Evolutionary conservation across 1,140 invertebrate genomes (phyloP), one percentile per base, ranked within the genome.

Genomic region (Trichonephila inaurata): DNA sequence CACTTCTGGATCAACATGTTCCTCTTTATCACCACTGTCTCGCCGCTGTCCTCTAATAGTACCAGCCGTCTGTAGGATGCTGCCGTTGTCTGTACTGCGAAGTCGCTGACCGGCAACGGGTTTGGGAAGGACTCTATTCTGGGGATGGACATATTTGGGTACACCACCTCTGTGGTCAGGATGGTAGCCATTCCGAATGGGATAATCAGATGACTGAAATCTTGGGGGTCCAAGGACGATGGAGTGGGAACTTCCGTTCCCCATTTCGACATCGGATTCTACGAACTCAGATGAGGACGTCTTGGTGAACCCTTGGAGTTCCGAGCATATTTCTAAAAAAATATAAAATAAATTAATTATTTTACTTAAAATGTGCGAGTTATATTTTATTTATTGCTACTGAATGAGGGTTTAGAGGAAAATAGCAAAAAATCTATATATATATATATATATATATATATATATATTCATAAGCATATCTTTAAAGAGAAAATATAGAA

Each of bases 21-120:
- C 89, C 7, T 91, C 89, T 12, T 24, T 83, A 7, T 21, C 60
- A 2, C 14, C 21, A 33, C 77, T 83, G 28, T 77, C 89, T 12
- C 77, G 16, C 4, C 89, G 18, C 61, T 91, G 89, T 1, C 89
- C 89, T 18, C 72, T 12, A 33, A 77, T 77, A 7, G 72, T 77
- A 18, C 72, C 72, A 2, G 72, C 72, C 0, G 33, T 77, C 33
- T 97, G 97, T 60, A 98, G 95, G 94, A 98, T 97, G 94, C 97
- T 97, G 28, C 97, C 98, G 96, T 98, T 98, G 95, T 97, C 97
- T 6, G 98, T 98, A 81, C 97, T 96, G 62, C 97, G 96, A 58
- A 98, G 95, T 72, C 97, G 96, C 92, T 96, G 96, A 51, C 96
- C 96, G 18, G 97, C 44, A 1, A 89, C n/a, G 18, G 81, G 69